Percentiles rank a stretch among this genome's conserved stretches.
These are phyloP conservation scores for Gavialis gangeticus DNA, from an alignment of 2,113 vertebrate genomes.

Conservation along the genomic window DNA sequence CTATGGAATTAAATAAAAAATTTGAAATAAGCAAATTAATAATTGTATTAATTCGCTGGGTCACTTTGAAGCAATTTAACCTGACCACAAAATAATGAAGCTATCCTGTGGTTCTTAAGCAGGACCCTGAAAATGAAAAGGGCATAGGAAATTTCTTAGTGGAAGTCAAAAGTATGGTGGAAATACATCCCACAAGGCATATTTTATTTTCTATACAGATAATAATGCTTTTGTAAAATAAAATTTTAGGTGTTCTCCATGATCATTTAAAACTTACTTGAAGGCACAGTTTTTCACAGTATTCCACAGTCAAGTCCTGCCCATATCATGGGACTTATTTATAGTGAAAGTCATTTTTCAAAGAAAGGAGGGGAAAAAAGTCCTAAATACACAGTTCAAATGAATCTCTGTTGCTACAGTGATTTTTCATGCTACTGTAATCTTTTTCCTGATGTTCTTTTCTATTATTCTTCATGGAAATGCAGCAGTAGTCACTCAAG, in stretches of 20 bases:
- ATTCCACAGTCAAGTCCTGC: neutral
- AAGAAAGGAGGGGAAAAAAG: neutral
- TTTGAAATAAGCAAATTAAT: neutral
- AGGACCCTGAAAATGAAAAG: too few relatives aligned
- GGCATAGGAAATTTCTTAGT: neutral
- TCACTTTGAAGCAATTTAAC: neutral
- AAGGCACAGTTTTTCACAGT: neutral
- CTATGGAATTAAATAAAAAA: neutral
- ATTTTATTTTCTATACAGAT: neutral
- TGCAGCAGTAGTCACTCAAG: neutral
- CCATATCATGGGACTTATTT: accelerated
- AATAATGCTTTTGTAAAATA: neutral
- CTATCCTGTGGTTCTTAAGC: neutral
- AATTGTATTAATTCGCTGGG: neutral
- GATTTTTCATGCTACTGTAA: neutral
- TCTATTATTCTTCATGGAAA: neutral
- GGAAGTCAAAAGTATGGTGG: neutral
- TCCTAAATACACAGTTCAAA: neutral
- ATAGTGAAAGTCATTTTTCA: accelerated
- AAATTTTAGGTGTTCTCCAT: accelerated
- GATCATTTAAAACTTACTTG: neutral
- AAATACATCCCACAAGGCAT: accelerated
- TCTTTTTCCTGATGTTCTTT: neutral
- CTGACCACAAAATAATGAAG: neutral
- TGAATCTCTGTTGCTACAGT: neutral